Percentiles rank a stretch among this genome's conserved stretches.
Conservation (phyloP, 2,113 vertebrate species). For the Gadus macrocephalus region DNA sequence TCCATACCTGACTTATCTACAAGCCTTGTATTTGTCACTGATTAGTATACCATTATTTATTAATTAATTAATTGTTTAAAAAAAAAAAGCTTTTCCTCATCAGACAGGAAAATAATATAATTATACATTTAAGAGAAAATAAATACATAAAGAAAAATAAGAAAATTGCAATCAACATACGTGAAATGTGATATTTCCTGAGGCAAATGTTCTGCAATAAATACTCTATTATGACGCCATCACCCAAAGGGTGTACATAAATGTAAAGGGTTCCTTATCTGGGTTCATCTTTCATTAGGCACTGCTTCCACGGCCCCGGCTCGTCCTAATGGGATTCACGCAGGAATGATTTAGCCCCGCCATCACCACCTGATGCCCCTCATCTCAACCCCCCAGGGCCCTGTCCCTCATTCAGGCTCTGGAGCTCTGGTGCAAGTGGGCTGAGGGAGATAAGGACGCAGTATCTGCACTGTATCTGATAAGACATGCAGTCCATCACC, state of each 20-base stretch:
- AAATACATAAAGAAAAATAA: too few relatives aligned
- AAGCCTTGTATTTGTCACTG: conserved; percentile 39
- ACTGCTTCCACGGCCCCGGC: too few relatives aligned
- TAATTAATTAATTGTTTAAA: background rate
- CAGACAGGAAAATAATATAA: too few relatives aligned
- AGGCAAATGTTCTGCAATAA: background rate
- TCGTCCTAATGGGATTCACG: too few relatives aligned
- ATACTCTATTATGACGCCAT: background rate
- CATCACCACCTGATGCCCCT: background rate
- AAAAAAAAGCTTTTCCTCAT: background rate
- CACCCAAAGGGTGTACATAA: background rate
- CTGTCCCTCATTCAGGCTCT: conserved; percentile 30
- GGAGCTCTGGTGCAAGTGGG: conserved; percentile 38
- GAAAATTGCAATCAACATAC: too few relatives aligned
- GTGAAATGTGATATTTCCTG: too few relatives aligned
- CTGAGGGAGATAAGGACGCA: conserved; percentile 55
- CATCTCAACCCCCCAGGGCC: background rate
- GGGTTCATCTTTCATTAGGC: background rate
- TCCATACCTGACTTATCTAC: background rate
- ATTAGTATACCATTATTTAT: background rate
- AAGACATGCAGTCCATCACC: conserved; percentile 27
- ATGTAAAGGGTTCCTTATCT: background rate
- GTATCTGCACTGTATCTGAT: conserved; percentile 13
- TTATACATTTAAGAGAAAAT: too few relatives aligned
- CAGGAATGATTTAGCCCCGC: background rate